phyloP scores from a whole-genome alignment of 2,888 invertebrate genomes.

The Brachylomia viminalis region DNA sequence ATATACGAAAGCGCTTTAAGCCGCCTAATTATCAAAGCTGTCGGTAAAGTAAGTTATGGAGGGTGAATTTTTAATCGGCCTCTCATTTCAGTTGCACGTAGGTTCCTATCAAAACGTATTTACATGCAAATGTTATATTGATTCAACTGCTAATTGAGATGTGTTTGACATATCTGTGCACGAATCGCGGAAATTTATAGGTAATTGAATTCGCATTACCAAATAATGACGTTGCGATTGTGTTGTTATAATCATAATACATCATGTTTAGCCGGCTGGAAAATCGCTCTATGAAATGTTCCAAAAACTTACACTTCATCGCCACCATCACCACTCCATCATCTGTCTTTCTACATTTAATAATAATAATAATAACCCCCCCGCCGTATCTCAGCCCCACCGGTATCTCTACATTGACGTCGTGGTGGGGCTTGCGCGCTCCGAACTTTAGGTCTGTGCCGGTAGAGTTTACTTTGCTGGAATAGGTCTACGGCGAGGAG shows the following conservation, averaged over 20 bases:
- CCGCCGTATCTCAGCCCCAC: no score
- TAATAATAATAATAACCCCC: no score
- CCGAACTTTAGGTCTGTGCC: no score
- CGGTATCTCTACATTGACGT: no score
- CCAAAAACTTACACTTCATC: background rate
- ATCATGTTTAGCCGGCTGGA: background rate
- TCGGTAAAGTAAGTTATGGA: slow-evolving; percentile 72
- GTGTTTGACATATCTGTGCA: slow-evolving; percentile 53
- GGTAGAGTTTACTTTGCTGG: no score
- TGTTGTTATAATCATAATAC: no score
- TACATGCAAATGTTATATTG: slow-evolving; percentile 72
- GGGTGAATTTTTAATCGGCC: slow-evolving; percentile 77
- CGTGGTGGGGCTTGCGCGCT: no score
- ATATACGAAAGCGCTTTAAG: slow-evolving; percentile 70
- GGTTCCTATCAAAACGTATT: slow-evolving; percentile 69
- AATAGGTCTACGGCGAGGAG: no score
- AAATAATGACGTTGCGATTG: slow-evolving; percentile 5
- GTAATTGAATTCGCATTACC: slow-evolving; percentile 38
- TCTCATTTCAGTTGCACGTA: slow-evolving; percentile 71
- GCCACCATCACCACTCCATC: background rate
- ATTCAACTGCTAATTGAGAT: slow-evolving; percentile 67
- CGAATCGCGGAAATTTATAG: slow-evolving; percentile 31
- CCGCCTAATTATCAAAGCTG: slow-evolving; percentile 77
- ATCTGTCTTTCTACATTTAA: background rate
- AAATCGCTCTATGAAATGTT: background rate